These are phyloP conservation scores for Miichthys miiuy DNA, from an alignment of 2,797 vertebrate genomes.

Conservation along the genomic window DNA sequence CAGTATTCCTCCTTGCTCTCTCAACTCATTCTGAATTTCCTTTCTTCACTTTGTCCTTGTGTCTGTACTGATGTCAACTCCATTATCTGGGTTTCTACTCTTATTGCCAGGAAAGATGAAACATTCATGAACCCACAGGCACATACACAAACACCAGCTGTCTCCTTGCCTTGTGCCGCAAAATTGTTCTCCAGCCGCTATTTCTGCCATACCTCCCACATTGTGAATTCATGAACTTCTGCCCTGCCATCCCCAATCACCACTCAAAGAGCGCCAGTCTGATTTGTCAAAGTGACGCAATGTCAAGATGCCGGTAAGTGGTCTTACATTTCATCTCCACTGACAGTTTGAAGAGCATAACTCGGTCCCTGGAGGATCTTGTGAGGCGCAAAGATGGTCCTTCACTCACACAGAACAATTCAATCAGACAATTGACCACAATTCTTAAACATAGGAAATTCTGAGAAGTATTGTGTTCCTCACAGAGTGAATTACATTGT, in stretches of 20 bases:
- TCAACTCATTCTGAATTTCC: conserved; percentile 12
- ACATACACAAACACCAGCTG: conserved; percentile 55
- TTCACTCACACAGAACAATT: conserved; percentile 53
- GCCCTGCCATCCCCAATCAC: conserved; percentile 71
- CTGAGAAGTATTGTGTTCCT: conserved; percentile 24
- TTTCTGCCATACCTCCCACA: conserved; percentile 60
- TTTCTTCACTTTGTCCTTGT: conserved; percentile 35
- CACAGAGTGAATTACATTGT: conserved; percentile 55
- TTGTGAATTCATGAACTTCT: conserved; percentile 74
- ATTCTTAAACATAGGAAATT: conserved; percentile 16
- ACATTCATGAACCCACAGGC: conserved; percentile 65
- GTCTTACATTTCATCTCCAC: conserved; percentile 65
- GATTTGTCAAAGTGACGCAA: conserved; percentile 74
- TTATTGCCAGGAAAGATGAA: conserved; percentile 55
- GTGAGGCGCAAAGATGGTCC: conserved; percentile 48
- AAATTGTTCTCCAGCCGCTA: conserved; percentile 45
- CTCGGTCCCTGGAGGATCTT: conserved; percentile 50
- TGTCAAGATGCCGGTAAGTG: conserved; percentile 69
- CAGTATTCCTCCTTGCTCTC: background rate
- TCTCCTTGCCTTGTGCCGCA: conserved; percentile 42
- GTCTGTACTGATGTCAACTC: conserved; percentile 28
- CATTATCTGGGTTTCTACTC: conserved; percentile 37
- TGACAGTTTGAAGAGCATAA: conserved; percentile 68
- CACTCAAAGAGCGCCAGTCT: conserved; percentile 50
- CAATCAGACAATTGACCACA: conserved; percentile 58